Base-by-base conservation (phyloP, 2,113 vertebrate species). In the Emydura subglobosa region DNA sequence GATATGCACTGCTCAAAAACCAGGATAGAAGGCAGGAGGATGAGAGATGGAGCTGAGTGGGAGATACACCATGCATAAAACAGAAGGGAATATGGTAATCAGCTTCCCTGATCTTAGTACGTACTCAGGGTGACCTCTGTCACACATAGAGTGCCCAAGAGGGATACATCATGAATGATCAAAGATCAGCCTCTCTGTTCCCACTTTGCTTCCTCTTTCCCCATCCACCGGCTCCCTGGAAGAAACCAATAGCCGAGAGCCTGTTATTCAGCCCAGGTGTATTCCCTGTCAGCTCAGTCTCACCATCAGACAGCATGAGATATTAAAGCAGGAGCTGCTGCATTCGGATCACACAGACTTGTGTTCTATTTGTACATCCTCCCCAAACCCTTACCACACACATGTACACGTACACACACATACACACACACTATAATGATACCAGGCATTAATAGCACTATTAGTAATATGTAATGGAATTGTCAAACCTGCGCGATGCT, bases 381-480 rank as follows among this genome's bases (percentile, higher is more conserved):
- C 53, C 2, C 10, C 55, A 59, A 39, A 39, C n/a, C 95, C 22
- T n/a, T 49, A 31, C 44, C 83, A 50, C 0, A 1, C 79, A 44
- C 44, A n/a, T 39, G 78, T 54, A 54, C 6, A 54, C 78, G 7
- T 12, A 1, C 14, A 16, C 1, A 1, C 90, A 87, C 51, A 47
- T 53, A 1, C 55, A 55, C 27, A 47, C 55, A 59, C 10, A 80
- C 54, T 88, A 39, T 80, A 76, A 49, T 10, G 78, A 92, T 89
- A 89, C 84, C 87, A 79, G 21, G 89, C 91, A 94, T 96, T 98
- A 97, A 96, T 96, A 96, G 90, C 84, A 85, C 91, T 96, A 96
- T 96, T 96, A 97, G 94, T 86, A 97, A 97, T 89, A 92, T 59
- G 51, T 96, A 97, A 98, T 98, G 89, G 94, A 96, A 97, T 97